Base-by-base conservation (phyloP, 2,113 vertebrate genomes). In the Sinocyclocheilus rhinocerous region DNA sequence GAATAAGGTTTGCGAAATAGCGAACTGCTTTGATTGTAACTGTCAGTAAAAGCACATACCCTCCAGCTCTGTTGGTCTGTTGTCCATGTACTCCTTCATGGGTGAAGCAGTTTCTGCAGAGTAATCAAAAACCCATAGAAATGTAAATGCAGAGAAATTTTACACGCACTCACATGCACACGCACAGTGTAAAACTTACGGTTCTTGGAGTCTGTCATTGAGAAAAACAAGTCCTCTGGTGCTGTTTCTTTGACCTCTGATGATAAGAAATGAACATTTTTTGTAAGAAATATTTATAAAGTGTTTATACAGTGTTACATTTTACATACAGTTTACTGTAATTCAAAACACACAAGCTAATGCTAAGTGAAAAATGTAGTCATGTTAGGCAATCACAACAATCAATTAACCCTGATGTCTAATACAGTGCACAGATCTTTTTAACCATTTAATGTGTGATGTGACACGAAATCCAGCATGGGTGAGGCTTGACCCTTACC, bases 41-140 rank as follows among this genome's bases (percentile, higher is more conserved):
- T 36, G 42, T 65, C 36, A 26, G 7, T n/a, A 16, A 67, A 81
- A 24, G n/a, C 6, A n/a, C 2, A 29, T 82, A 82, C 80, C 63
- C 15, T 83, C 26, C 45, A 33, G 20, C 11, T 50, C 81, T 55
- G 3, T 8, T n/a, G 81, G 45, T 7, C 26, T 55, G 5, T 16
- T 55, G 10, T 83, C 45, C 45, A 70, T 83, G 65, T 70, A 83
- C 45, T 83, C 26, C 18, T 16, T 70, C 26, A 83, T 16, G 11
- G 63, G 81, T n/a, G 48, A 52, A 36, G 45, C 24, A 1, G 24
- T n/a, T 55, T 83, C 63, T 83, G 45, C 6, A 65, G 59, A 81
- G 59, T 16, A n/a, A 52, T 70, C 10, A 55, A 33, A 70, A 10
- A 70, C 11, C 1, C 33, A 26, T 45, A 39, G 8, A 24, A 5